Evolutionary conservation across 2,797 vertebrate genomes (phyloP).

Genomic region (Danio jaintianensis): DNA sequence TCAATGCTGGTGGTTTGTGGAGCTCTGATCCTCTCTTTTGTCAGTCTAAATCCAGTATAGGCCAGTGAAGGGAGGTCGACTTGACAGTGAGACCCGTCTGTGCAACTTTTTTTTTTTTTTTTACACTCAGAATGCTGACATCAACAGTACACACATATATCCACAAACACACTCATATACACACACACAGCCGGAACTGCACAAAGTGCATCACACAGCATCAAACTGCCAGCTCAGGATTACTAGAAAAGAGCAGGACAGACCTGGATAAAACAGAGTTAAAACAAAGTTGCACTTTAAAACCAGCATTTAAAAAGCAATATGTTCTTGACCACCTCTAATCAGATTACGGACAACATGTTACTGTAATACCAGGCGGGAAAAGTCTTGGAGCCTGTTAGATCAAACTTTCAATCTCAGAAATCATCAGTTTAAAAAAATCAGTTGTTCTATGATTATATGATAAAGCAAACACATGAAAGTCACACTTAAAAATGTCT

Average conservation of each 20-base stretch:
- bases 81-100: conserved; percentile 74
- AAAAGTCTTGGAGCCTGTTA: too few species aligned
- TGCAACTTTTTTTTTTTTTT: conserved; percentile 75
- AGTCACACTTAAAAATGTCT: too few species aligned
- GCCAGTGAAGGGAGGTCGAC: conserved; percentile 54
- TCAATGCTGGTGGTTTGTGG: conserved; percentile 59
- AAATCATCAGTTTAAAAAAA: too few species aligned
- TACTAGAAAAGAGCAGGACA: conserved; percentile 45
- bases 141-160: conserved; percentile 63
- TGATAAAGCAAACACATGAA: too few species aligned
- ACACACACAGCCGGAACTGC: conserved; percentile 23
- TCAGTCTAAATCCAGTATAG: conserved; percentile 74
- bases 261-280: not conserved
- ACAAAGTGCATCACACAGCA: conserved; percentile 44
- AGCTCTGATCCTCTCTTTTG: conserved; percentile 79
- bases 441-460: too few species aligned
- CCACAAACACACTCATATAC: conserved; percentile 54
- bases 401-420: too few species aligned
- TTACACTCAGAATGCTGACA: conserved; percentile 77
- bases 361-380: too few species aligned
- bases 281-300: too few species aligned
- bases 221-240: conserved; percentile 76
- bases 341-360: too few species aligned
- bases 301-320: too few species aligned
- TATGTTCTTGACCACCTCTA: too few species aligned